Base-by-base conservation (phyloP, 2,113 vertebrate genomes). In the Pandion haliaetus region DNA sequence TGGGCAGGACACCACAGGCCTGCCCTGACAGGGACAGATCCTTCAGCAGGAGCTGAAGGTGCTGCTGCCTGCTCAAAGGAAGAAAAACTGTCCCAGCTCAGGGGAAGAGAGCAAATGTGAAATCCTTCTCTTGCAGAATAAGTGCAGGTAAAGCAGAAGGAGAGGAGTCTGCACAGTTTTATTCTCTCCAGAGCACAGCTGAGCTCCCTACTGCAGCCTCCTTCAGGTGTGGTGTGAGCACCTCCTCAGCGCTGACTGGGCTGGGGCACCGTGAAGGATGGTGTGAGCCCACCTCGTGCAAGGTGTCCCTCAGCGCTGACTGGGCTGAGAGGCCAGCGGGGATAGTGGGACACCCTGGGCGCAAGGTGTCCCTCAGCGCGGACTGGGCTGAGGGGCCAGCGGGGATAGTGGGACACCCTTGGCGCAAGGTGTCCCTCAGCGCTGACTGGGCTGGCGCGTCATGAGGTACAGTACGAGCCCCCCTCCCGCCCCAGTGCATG, bases 181-280 rank as follows among this genome's bases (percentile, higher is more conserved):
- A 19, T 10, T 38, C 57, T 26, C 23, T 14, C 17, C 32, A 31
- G 71, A 72, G 38, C 2, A 5, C 7, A 25, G 38, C 0, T 3
- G 11, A 76, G 40, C 7, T 55, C 52, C n/a, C 6, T 14, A 1
- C 31, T 42, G 58, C 23, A 17, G 55, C 45, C 4, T 69, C 14
- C 12, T 38, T 26, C 5, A 3, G 40, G 12, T 12, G 24, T 17
- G 10, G 16, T 2, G 40, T 15, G 65, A 90, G 54, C 12, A 15
- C 14, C 26, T 38, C 34, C 58, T 44, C 44, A 11, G 78, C 2
- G 2, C 52, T 16, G 76, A 3, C 42, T 19, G 63, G 32, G 45
- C 61, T n/a, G 29, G 14, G 40, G 6, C 1, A 1, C 55, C 2
- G 0, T 18, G 2, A 1, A 4, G 10, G 6, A 8, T 0, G 5